Base-by-base conservation (phyloP, 1,140 invertebrate species). In the Bombus fervidus region DNA sequence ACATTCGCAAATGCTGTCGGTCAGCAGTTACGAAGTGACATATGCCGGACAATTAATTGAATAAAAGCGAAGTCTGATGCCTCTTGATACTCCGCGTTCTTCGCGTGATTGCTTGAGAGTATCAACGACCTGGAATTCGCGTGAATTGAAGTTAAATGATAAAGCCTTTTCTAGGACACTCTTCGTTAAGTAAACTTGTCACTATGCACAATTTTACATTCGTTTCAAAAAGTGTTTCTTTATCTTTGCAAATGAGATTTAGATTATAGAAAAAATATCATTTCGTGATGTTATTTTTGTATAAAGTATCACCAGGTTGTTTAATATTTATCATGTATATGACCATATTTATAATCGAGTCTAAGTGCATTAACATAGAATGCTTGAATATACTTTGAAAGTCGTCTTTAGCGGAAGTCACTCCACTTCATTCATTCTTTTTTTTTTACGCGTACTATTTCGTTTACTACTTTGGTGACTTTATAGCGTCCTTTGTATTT, bases 101-200 rank as follows among this genome's bases (percentile, higher is more conserved):
- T 82, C 31, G 37, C 72, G 57, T 47, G 68, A 72, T 73, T 77
- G 43, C 28, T 37, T 43, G 57, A 64, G 57, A 75, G 71, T 62
- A 79, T n/a, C 75, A 85, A 85, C 82, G 82, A 59, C 69, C 82
- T 85, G 86, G 62, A 84, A 84, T 87, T 84, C 47, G 75, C 68
- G 6, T 31, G 25, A 86, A 77, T 83, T 57, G 53, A 64, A 83
- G 85, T 71, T n/a, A 66, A 74, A 41, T n/a, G 69, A 85, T 31
- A 68, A 75, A 81, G 22, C n/a, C 28, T 64, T 53, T 81, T 73
- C 57, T 39, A 47, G 41, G 25, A 64, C 53, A 62, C 22, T 53
- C 62, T 80, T 34, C 0, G 53, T 53, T 37, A 25, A 59, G 10
- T 39, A 57, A 66, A 25, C 39, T 62, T 43, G 1, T 22, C 39